A percentile compares a stretch with the other conserved stretches of the same genome.
These are phyloP conservation scores for Morinoia aosen DNA, from an alignment of 2,888 invertebrate species.

Conservation along the genomic window DNA sequence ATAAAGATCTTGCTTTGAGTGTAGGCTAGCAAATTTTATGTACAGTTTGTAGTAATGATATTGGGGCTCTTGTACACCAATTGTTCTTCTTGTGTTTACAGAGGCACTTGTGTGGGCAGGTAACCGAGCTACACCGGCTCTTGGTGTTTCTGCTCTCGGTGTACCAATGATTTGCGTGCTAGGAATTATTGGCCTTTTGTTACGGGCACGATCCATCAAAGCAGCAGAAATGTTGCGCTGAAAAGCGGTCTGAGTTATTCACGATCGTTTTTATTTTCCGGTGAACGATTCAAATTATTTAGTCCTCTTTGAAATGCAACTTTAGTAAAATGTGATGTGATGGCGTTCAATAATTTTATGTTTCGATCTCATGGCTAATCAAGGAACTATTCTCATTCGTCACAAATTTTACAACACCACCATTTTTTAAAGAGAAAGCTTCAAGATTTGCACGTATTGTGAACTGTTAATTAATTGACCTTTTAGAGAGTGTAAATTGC, in stretches of 20 bases:
- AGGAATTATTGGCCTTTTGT: background rate
- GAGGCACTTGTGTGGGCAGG: background rate
- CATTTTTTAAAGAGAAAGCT: background rate
- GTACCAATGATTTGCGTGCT: background rate
- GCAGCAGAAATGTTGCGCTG: background rate
- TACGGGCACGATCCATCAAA: background rate
- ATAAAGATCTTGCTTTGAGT: constrained; percentile 29
- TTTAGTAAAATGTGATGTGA: background rate
- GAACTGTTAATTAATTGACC: constrained; percentile 16
- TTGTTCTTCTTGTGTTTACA: constrained; percentile 45
- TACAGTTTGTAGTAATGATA: background rate
- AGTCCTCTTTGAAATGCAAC: background rate
- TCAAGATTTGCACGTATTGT: constrained; percentile 1
- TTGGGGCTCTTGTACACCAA: constrained; percentile 30
- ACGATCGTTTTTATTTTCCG: background rate
- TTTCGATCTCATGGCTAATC: background rate
- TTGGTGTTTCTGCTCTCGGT: background rate
- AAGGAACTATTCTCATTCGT: background rate
- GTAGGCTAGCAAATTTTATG: constrained; percentile 25
- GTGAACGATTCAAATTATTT: background rate
- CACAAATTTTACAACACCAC: background rate
- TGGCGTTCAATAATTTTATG: background rate
- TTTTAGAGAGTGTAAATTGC: constrained; percentile 18
- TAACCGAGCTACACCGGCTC: background rate
- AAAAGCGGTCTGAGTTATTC: background rate